Evolutionary conservation across 2,113 vertebrate species (phyloP).

Genomic region (Muntiacus muntjak): DNA sequence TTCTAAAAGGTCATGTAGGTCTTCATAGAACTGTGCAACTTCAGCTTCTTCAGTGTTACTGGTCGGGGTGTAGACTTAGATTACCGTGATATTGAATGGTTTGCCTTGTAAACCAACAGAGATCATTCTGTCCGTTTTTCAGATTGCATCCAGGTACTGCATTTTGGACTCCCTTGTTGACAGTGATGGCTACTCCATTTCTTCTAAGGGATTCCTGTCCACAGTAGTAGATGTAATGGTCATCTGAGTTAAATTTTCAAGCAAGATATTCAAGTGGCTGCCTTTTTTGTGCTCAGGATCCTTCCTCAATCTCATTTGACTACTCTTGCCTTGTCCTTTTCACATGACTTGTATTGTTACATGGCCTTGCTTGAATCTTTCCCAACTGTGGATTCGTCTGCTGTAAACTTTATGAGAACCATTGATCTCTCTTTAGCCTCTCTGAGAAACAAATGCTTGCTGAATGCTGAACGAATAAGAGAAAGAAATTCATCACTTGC

Average conservation of each 20-base stretch:
- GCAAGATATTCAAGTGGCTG: not conserved
- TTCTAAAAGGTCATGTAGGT: not conserved
- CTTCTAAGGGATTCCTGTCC: not conserved
- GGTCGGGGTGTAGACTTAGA: not conserved
- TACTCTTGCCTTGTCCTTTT: not conserved
- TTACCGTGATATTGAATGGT: not conserved
- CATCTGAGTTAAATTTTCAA: not conserved
- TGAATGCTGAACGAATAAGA: not conserved
- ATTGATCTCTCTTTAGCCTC: not conserved
- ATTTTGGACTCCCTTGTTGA: not conserved
- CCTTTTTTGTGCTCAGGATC: not conserved
- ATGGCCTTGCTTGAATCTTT: not conserved
- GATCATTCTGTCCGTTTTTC: not conserved
- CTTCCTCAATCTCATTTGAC: not conserved
- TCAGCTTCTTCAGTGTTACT: not conserved
- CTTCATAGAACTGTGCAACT: not conserved
- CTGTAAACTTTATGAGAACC: not conserved
- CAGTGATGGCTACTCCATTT: not conserved
- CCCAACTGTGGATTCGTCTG: not conserved
- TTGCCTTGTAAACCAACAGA: not conserved
- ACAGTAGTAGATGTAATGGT: not conserved
- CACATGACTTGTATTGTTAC: not conserved
- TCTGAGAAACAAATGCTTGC: not conserved
- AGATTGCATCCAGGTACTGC: not conserved
- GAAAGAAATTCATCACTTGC: not conserved